Evolutionary conservation across 1,140 invertebrate genomes (phyloP).

Genomic region (Oryzaephilus surinamensis): DNA sequence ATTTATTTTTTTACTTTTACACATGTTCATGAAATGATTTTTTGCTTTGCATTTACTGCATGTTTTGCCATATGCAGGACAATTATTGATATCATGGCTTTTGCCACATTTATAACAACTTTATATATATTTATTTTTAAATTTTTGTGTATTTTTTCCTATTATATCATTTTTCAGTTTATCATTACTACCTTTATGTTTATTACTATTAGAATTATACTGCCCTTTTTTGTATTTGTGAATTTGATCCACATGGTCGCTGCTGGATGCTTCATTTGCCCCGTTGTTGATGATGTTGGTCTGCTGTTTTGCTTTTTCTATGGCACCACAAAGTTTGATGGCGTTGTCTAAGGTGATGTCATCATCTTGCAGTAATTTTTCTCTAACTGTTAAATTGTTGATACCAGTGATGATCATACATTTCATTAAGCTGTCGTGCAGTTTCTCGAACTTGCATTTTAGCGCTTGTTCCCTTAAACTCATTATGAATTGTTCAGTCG

Average conservation of each 20-base stretch:
- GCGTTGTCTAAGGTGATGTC: constrained; percentile 21
- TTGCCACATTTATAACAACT: constrained; percentile 4
- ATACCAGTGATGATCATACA: constrained; percentile 13
- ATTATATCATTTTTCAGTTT: no score
- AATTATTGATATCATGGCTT: neutral
- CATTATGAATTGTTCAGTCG: constrained; percentile 12
- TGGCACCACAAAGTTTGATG: constrained; percentile 12
- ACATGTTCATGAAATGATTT: constrained; percentile 3
- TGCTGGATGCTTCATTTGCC: no score
- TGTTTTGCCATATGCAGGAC: constrained; percentile 3
- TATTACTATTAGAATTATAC: neutral
- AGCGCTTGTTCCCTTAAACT: constrained; percentile 8
- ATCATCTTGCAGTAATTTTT: constrained; percentile 21
- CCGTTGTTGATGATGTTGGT: constrained; percentile 6
- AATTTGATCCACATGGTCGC: no score
- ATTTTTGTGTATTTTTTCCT: no score
- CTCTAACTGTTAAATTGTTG: constrained; percentile 15
- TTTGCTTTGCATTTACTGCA: constrained; percentile 1
- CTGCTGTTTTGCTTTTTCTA: constrained; percentile 12
- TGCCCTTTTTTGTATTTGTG: no score
- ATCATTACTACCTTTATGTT: no score
- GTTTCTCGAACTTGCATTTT: constrained; percentile 12
- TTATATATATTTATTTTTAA: no score
- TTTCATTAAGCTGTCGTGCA: constrained; percentile 11
- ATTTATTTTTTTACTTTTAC: constrained; percentile 3